phyloP scores from a whole-genome alignment of 2,797 vertebrate species.

The Acanthiza pusilla region DNA sequence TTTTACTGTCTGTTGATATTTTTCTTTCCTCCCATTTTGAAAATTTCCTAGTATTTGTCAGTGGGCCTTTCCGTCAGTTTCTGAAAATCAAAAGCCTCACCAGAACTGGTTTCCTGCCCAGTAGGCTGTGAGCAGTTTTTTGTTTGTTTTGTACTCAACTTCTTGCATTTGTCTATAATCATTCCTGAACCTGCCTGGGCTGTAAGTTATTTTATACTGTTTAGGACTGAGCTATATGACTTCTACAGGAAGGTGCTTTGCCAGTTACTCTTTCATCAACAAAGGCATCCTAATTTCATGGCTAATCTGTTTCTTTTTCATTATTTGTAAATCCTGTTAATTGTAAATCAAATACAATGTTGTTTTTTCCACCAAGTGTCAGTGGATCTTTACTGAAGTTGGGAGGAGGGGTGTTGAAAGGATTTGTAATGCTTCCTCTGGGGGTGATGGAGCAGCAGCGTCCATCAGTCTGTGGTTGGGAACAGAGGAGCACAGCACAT shows the following conservation, averaged over 20 bases:
- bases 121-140: background rate
- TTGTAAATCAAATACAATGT: constrained; percentile 76
- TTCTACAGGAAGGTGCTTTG: constrained; percentile 45
- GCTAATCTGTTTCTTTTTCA: constrained; percentile 63
- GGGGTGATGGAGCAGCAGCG: background rate
- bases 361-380: constrained; percentile 68
- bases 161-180: constrained; percentile 12
- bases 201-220: constrained; percentile 51
- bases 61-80: background rate
- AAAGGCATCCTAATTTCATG: constrained; percentile 51
- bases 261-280: constrained; percentile 50
- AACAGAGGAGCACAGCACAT: background rate
- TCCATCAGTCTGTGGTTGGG: background rate
- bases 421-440: background rate
- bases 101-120: background rate
- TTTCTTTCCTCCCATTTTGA: background rate
- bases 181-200: constrained; percentile 35
- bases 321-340: constrained; percentile 77
- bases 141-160: background rate
- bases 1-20: background rate
- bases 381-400: constrained; percentile 6
- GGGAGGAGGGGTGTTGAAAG: background rate
- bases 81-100: background rate
- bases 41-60: background rate
- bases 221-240: constrained; percentile 45